phyloP scores from a whole-genome alignment of 2,888 invertebrate species.

The Dascillus cervinus region DNA sequence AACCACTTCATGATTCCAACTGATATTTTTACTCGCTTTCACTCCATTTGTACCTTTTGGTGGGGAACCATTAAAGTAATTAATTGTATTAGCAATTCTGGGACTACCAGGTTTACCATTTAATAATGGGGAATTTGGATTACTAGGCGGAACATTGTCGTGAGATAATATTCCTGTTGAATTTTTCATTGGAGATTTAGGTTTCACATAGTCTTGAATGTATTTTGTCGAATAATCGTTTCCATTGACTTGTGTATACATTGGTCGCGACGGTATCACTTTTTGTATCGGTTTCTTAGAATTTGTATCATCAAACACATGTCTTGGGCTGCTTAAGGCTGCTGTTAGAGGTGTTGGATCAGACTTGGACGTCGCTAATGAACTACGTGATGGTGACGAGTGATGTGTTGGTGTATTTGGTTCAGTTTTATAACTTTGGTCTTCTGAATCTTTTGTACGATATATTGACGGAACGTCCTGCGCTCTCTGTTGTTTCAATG shows the following conservation, averaged over 20 bases:
- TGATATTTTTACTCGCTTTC: conserved; percentile 46
- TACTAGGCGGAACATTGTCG: conserved; percentile 43
- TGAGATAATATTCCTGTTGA: conserved; percentile 54
- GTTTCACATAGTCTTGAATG: conserved; percentile 50
- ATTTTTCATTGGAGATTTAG: conserved; percentile 58
- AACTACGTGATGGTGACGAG: conserved; percentile 38
- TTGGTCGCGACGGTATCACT: conserved; percentile 63
- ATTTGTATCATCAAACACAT: conserved; percentile 48
- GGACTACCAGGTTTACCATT: conserved; percentile 37
- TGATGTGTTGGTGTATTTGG: conserved; percentile 46
- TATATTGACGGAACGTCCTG: conserved; percentile 66
- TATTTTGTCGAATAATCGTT: conserved; percentile 26
- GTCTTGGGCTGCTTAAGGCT: conserved; percentile 47
- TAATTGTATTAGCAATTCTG: conserved; percentile 50
- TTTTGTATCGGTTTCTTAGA: conserved; percentile 68
- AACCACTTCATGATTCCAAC: conserved; percentile 66
- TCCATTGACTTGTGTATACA: conserved; percentile 42
- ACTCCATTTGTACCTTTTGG: conserved; percentile 40
- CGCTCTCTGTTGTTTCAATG: conserved; percentile 74
- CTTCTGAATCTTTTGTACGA: conserved; percentile 55
- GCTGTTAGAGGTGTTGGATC: conserved; percentile 45
- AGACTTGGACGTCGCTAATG: conserved; percentile 42
- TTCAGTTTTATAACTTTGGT: conserved; percentile 48
- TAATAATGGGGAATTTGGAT: conserved; percentile 36
- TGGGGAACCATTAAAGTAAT: conserved; percentile 51